Conservation (phyloP, 2,797 vertebrate genomes). For the Natrix natrix region DNA sequence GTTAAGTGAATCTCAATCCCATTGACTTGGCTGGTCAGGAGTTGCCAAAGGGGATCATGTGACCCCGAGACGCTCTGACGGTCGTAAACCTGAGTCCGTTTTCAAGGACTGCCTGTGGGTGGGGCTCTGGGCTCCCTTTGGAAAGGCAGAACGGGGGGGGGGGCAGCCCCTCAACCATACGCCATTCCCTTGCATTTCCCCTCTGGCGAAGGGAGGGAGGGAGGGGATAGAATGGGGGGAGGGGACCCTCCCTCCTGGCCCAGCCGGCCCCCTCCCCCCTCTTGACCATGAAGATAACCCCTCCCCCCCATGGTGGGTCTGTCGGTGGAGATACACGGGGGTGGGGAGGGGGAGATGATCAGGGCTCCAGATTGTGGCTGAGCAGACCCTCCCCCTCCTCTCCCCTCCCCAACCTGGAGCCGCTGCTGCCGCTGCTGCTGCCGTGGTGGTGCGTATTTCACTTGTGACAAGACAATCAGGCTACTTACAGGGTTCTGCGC, state of each 20-base stretch:
- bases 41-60: background rate
- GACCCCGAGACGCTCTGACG: too few relatives aligned
- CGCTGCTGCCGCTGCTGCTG: too few relatives aligned
- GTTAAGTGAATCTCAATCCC: background rate
- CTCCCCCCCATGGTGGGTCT: background rate
- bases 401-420: background rate
- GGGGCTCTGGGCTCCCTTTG: too few relatives aligned
- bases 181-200: too few relatives aligned
- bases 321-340: rapidly evolving
- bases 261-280: background rate
- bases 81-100: too few relatives aligned
- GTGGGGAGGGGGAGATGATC: rapidly evolving
- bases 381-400: background rate
- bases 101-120: too few relatives aligned
- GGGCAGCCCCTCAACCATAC: too few relatives aligned
- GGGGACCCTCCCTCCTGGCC: background rate
- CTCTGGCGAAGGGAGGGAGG: background rate
- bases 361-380: rapidly evolving
- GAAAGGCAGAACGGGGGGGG: too few relatives aligned
- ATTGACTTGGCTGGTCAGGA: background rate
- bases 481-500: background rate
- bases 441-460: background rate
- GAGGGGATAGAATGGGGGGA: background rate
- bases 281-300: background rate
- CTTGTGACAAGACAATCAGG: background rate